Evolutionary conservation across 2,797 vertebrate genomes (phyloP).

Genomic region (Melanotaenia nigrans): DNA sequence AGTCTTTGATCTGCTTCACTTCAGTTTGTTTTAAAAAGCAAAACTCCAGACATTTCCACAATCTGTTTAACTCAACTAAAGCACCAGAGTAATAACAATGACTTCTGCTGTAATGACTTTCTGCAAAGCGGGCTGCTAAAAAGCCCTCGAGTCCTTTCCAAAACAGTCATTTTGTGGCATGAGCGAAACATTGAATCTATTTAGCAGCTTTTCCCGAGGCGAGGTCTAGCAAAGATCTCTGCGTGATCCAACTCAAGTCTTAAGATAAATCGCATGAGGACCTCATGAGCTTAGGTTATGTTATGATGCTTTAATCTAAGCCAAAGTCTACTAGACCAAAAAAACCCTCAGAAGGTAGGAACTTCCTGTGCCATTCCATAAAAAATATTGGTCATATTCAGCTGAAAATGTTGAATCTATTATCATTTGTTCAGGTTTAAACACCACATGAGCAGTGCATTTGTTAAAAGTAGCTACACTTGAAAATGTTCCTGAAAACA

Average conservation of each 20-base stretch:
- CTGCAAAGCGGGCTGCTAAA: conserved; percentile 60
- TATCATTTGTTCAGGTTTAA: neutral
- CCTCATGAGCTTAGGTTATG: conserved; percentile 47
- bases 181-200: conserved; percentile 53
- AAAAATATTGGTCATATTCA: neutral
- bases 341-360: neutral
- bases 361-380: no score
- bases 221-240: conserved; percentile 39
- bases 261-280: conserved; percentile 66
- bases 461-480: no score
- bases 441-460: neutral
- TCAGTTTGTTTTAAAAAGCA: conserved; percentile 41
- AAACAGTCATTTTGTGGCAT: conserved; percentile 59
- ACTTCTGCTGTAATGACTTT: conserved; percentile 57
- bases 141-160: conserved; percentile 63
- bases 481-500: conserved; percentile 8
- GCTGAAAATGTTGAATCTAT: neutral
- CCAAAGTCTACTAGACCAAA: conserved; percentile 6
- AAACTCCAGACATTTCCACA: conserved; percentile 47
- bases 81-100: conserved; percentile 53
- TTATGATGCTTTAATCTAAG: conserved; percentile 32
- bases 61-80: conserved; percentile 41
- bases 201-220: conserved; percentile 59
- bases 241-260: conserved; percentile 51
- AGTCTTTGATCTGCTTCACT: conserved; percentile 25